A percentile compares a stretch with the other conserved stretches of the same genome.
Evolutionary conservation across 2,888 invertebrate genomes (phyloP).

Genomic region (Blomia tropicalis): DNA sequence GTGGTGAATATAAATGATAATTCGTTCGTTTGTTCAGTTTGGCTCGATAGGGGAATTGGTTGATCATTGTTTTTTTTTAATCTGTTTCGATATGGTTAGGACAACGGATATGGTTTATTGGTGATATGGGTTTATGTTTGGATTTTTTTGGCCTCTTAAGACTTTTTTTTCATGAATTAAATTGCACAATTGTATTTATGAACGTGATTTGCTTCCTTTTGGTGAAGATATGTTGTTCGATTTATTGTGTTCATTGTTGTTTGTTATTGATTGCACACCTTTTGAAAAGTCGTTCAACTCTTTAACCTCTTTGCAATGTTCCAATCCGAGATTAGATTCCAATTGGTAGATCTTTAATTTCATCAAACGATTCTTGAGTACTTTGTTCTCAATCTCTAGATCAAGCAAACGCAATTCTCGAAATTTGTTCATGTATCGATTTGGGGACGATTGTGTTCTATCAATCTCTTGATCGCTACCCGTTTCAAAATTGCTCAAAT

Average conservation of each 20-base stretch:
- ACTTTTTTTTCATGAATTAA: too few relatives aligned
- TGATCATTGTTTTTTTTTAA: too few relatives aligned
- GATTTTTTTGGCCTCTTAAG: too few relatives aligned
- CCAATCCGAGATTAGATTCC: neutral
- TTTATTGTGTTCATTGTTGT: neutral
- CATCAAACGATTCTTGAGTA: slow-evolving; percentile 13
- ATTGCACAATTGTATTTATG: too few relatives aligned
- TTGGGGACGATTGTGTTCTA: neutral
- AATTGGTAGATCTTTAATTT: slow-evolving; percentile 3
- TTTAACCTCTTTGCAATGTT: slow-evolving; percentile 5
- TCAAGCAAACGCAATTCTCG: neutral
- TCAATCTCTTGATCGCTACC: neutral
- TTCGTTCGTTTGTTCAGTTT: too few relatives aligned
- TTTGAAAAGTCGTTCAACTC: neutral
- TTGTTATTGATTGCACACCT: neutral
- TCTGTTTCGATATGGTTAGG: too few relatives aligned
- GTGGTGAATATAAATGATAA: too few relatives aligned
- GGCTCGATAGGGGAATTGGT: too few relatives aligned
- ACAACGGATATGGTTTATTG: too few relatives aligned
- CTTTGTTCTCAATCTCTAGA: slow-evolving; percentile 11
- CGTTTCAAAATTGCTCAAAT: neutral
- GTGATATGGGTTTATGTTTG: too few relatives aligned
- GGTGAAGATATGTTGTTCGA: neutral
- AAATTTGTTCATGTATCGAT: slow-evolving; percentile 4
- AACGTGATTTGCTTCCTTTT: neutral